phyloP scores from a whole-genome alignment of 2,113 vertebrate genomes.

The Oenanthe oenanthe region DNA sequence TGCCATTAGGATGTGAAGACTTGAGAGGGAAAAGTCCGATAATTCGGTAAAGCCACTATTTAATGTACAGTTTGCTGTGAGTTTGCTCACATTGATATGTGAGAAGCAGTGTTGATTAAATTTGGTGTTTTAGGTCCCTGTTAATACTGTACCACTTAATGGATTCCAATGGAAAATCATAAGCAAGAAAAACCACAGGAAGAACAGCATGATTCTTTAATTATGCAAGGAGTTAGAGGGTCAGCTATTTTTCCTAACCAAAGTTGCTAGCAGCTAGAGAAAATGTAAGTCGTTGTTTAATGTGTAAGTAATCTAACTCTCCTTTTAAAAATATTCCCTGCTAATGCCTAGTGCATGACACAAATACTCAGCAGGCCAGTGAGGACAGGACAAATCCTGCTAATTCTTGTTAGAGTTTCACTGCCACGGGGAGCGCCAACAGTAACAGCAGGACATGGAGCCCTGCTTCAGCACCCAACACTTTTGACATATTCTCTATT shows the following conservation, averaged over 20 bases:
- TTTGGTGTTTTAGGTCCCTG: slow-evolving; percentile 7
- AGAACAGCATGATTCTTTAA: slow-evolving; percentile 16
- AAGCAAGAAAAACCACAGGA: slow-evolving; percentile 21
- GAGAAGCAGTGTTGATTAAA: slow-evolving; percentile 60
- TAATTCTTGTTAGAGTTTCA: neutral
- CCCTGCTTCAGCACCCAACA: neutral
- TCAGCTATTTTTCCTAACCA: neutral
- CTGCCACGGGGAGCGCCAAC: neutral
- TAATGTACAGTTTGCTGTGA: neutral
- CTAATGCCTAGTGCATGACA: neutral
- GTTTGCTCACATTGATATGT: neutral
- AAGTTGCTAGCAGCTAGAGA: neutral
- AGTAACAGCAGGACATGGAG: neutral
- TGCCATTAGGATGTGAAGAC: slow-evolving; percentile 27
- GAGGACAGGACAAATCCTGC: neutral
- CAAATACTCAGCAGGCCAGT: neutral
- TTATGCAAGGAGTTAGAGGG: slow-evolving; percentile 20
- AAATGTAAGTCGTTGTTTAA: neutral
- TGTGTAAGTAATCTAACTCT: neutral
- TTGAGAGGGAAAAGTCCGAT: slow-evolving; percentile 45
- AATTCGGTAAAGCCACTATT: neutral
- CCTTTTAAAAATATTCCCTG: neutral
- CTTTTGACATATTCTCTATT: neutral
- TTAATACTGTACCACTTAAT: slow-evolving; percentile 52
- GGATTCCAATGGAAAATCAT: slow-evolving; percentile 31